Evolutionary conservation across 2,113 vertebrate genomes (phyloP), one percentile per base, ranked within the genome.

Genomic region (Chamaetylas fuelleborni): DNA sequence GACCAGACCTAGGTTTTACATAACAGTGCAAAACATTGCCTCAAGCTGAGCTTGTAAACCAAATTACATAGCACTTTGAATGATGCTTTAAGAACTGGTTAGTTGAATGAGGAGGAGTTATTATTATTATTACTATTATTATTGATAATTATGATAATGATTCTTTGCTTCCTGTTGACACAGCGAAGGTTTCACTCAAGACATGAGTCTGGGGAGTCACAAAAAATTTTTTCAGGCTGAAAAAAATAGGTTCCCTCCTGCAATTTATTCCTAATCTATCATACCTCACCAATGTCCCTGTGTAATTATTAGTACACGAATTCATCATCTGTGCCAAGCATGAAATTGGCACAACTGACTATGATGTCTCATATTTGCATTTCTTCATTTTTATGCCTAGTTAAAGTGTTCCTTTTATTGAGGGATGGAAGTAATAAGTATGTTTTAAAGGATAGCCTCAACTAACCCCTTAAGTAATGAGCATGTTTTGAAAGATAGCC

Each of bases 301-400:
- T 3, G 2, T 60, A 81, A 88, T 81, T 88, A 90, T 72, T 81
- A 93, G 33, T 73, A 77, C 47, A 85, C 0, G 0, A 90, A 90
- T 58, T 94, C 47, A 61, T 92, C 26, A 57, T 92, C 67, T 81
- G 42, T 94, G 80, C 69, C 86, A 95, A 81, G 62, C 79, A 77
- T 88, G 56, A 86, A 95, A 78, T 56, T 79, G 62, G 84, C 87
- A 88, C 5, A 7, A 80, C 12, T 29, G 19, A 88, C 10, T 38
- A 88, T 54, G 71, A 65, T 70, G 67, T 58, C 71, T 93, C 74
- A 92, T 25, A 81, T 77, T 47, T 77, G n/a, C 38, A 42, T 92
- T 92, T 90, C 42, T 74, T 78, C 34, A 86, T 50, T 65, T 94
- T 85, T 82, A 88, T 86, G 54, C 58, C 79, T 38, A 57, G n/a